Evolutionary conservation across 2,113 vertebrate species (phyloP).

Genomic region (Syngnathoides biaculeatus): DNA sequence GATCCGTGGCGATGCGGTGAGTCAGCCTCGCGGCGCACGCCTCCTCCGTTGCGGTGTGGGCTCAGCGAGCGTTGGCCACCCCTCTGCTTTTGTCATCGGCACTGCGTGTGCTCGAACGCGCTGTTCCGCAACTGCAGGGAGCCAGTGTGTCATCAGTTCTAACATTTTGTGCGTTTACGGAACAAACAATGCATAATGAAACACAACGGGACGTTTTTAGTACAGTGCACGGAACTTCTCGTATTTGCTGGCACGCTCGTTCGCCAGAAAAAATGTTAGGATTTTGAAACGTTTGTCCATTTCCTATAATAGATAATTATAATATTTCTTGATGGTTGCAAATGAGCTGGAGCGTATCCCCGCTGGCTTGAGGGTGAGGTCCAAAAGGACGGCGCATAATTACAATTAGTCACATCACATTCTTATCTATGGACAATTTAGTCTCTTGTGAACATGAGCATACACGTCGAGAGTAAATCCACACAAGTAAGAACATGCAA

Average conservation of each 20-base stretch:
- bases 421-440: too few relatives aligned
- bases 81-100: constrained; percentile 49
- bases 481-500: too few relatives aligned
- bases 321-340: too few relatives aligned
- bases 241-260: neutral
- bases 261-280: neutral
- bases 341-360: too few relatives aligned
- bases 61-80: constrained; percentile 43
- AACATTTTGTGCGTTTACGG: neutral
- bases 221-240: neutral
- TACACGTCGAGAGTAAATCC: too few relatives aligned
- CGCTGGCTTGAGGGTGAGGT: too few relatives aligned
- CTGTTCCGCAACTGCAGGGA: constrained; percentile 9
- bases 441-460: too few relatives aligned
- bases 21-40: constrained; percentile 50
- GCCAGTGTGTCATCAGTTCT: neutral
- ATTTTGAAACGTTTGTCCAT: too few relatives aligned
- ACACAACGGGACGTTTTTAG: neutral
- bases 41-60: constrained; percentile 61
- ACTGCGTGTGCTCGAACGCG: constrained; percentile 21
- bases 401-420: too few relatives aligned
- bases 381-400: too few relatives aligned
- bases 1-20: constrained; percentile 55
- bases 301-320: too few relatives aligned
- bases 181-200: neutral